phyloP scores from a whole-genome alignment of 2,797 vertebrate species.

The Takifugu rubripes region DNA sequence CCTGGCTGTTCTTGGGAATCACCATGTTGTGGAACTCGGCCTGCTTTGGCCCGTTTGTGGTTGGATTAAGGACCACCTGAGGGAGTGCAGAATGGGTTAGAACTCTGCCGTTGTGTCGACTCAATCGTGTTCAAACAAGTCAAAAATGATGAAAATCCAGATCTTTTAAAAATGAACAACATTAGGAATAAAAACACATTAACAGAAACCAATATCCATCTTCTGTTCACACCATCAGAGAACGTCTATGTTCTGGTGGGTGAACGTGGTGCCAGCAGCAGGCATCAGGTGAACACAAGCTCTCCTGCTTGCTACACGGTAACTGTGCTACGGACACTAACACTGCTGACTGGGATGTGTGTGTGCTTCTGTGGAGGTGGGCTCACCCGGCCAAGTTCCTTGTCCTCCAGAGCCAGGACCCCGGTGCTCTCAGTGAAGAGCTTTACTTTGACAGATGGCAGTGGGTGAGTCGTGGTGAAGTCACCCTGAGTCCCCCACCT shows the following conservation, averaged over 20 bases:
- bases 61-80: conserved; percentile 91
- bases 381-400: conserved; percentile 92
- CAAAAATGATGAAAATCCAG: too few relatives aligned
- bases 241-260: too few relatives aligned
- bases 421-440: conserved; percentile 96
- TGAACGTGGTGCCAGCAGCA: too few relatives aligned
- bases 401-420: conserved; percentile 90
- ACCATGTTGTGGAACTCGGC: conserved; percentile 91
- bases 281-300: too few relatives aligned
- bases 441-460: conserved; percentile 96
- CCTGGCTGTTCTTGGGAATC: conserved; percentile 92
- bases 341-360: not conserved
- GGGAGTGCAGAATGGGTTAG: not conserved
- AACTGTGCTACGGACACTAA: not conserved
- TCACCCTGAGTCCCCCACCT: conserved; percentile 99
- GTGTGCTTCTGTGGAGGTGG: not conserved
- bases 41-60: conserved; percentile 88
- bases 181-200: too few relatives aligned
- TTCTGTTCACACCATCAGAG: too few relatives aligned
- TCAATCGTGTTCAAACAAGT: too few relatives aligned
- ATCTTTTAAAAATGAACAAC: too few relatives aligned
- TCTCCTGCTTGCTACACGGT: too few relatives aligned
- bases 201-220: too few relatives aligned
- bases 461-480: conserved; percentile 91
- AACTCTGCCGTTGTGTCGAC: too few relatives aligned